Base-by-base conservation (phyloP, 2,113 vertebrate species). In the Macquaria australasica region DNA sequence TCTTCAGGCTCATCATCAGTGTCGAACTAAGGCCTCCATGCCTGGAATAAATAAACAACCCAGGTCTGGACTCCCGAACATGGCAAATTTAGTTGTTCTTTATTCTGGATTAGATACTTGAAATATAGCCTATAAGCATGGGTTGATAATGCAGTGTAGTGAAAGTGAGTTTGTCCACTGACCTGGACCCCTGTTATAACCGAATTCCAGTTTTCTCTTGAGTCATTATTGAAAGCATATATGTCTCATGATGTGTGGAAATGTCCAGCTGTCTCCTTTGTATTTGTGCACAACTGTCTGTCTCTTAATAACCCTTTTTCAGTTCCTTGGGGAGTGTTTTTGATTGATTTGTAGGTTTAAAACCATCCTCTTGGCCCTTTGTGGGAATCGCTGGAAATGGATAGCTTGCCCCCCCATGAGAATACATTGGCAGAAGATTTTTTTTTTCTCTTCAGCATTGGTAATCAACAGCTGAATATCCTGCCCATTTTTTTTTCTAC, bases 371-470 rank as follows among this genome's bases (percentile, higher is more conserved):
- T 87, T 85, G 90, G 90, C 77, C 89, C 73, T 88, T 92, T 96
- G 94, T 93, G 94, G 96, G 96, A 96, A 96, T 94, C 94, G 89
- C 84, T 91, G 97, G 97, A 96, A 96, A 95, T 95, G 96, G 95
- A 97, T 94, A 95, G 94, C 91, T 84, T 87, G 71, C 74, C 31
- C 58, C 79, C 72, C 31, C 55, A 37, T 81, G 83, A 84, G 79
- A 87, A 50, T 84, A 90, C 87, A 90, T 92, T 95, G 95, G 92
- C 95, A 92, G 97, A 98, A 97, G 97, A 98, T 81, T 77, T 90
- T 91, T 83, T 90, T 91, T 82, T 79, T 72, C 20, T 53, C 68
- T 66, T 86, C 82, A 92, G 71, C 31, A 62, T 82, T 90, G 93
- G 90, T 95, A 94, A 86, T 83, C 93, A 88, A 62, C 93, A 92